These are phyloP conservation scores for Drosophila bocqueti DNA, from an alignment of 1,140 invertebrate species.

Conservation along the genomic window DNA sequence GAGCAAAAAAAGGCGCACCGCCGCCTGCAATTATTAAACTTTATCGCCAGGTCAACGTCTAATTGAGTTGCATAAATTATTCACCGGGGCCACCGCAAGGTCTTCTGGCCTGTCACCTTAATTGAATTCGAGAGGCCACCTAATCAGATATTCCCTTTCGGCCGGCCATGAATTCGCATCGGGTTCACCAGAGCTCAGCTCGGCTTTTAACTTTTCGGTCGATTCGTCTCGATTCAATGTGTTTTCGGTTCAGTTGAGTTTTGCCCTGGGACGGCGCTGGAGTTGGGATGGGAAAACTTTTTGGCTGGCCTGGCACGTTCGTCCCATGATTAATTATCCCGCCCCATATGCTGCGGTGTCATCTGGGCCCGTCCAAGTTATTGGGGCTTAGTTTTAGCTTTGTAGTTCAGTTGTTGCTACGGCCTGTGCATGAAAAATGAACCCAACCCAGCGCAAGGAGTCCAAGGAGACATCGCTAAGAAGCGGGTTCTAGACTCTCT, in stretches of 20 bases:
- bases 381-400: constrained; percentile 64
- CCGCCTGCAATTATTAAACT: constrained; percentile 55
- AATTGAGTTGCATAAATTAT: constrained; percentile 75
- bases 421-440: constrained; percentile 68
- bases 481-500: constrained; percentile 16
- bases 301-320: constrained; percentile 62
- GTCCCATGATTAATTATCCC: constrained; percentile 75
- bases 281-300: constrained; percentile 42
- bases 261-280: not conserved
- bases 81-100: constrained; percentile 15
- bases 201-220: constrained; percentile 36
- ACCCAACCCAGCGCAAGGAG: constrained; percentile 18
- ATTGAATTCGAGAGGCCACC: constrained; percentile 64
- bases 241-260: constrained; percentile 17
- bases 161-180: constrained; percentile 56
- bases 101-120: constrained; percentile 50
- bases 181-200: constrained; percentile 6
- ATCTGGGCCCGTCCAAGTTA: constrained; percentile 61
- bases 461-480: constrained; percentile 30
- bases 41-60: constrained; percentile 39
- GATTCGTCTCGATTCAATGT: constrained; percentile 29
- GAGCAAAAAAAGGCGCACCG: constrained; percentile 4
- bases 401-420: constrained; percentile 51
- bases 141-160: constrained; percentile 75
- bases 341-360: constrained; percentile 74